phyloP scores from a whole-genome alignment of 2,888 invertebrate genomes.

The Pteria penguin region DNA sequence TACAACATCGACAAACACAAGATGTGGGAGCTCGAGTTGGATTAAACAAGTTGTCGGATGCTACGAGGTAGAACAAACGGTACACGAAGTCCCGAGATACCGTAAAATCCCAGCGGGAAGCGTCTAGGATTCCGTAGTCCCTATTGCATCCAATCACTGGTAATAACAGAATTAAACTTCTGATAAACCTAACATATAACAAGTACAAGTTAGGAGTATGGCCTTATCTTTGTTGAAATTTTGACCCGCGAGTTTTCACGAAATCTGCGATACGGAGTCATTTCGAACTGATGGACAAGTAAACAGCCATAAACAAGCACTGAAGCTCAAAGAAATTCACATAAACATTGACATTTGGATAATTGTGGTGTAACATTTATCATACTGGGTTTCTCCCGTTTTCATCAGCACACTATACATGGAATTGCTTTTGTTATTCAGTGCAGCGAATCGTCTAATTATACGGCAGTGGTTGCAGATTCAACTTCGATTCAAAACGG shows the following conservation, averaged over 20 bases:
- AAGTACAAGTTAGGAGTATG: neutral
- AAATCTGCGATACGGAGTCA: neutral
- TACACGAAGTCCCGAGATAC: too few relatives aligned
- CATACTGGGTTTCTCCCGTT: too few relatives aligned
- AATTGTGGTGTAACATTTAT: neutral
- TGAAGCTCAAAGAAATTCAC: neutral
- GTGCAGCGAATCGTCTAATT: too few relatives aligned
- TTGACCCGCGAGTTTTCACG: neutral
- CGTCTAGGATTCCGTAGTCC: neutral
- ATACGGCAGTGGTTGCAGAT: too few relatives aligned
- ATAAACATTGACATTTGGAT: neutral
- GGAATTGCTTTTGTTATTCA: too few relatives aligned
- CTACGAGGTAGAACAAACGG: too few relatives aligned
- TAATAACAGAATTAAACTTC: neutral
- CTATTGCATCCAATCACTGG: neutral
- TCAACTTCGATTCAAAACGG: too few relatives aligned
- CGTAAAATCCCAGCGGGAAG: neutral
- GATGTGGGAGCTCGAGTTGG: too few relatives aligned
- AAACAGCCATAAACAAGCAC: neutral
- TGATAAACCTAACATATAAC: neutral
- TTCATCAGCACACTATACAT: too few relatives aligned
- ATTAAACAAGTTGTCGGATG: too few relatives aligned
- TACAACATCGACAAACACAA: too few relatives aligned
- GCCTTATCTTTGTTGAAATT: neutral
- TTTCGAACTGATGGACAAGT: neutral